Base-by-base conservation (phyloP, 2,797 vertebrate genomes). In the Percopsis omiscomaycus region DNA sequence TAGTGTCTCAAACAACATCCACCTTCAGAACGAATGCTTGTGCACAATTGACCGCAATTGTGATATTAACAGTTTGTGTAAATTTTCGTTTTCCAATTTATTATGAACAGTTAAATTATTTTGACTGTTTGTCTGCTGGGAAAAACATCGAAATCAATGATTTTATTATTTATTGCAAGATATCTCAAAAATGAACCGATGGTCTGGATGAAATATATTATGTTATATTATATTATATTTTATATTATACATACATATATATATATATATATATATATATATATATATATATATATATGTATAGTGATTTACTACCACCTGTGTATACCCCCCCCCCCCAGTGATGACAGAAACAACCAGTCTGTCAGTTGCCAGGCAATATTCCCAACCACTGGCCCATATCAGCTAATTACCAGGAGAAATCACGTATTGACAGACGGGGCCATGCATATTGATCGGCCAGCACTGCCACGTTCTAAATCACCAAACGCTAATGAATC, bases 401-500 rank as follows among this genome's bases (percentile, higher is more conserved):
- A 92, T 91, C 89, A 89, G 91, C 91, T 91, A 92, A 92, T 92
- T 91, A 91, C 88, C 82, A 86, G 83, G 84, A 88, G 89, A 91
- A 90, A 89, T 90, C 89, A 87, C 74, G 69, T 92, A 91, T 92
- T 92, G 89, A 90, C 89, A 92, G 87, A 88, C 86, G 86, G 89
- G 86, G 82, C 85, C 77, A 84, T 86, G 87, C 80, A 84, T 91
- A 92, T 92, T 88, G 91, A 93, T 91, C 71, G 74, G 71, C 79
- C 75, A 74, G 75, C 57, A 12, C 85, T 88, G 85, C 87, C 86
- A 91, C 85, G 80, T 87, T 90, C 84, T 90, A 89, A 89, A 90
- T 91, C 88, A 87, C 83, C 85, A 84, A 89, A 86, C 72, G 74
- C 89, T 90, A 91, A 91, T 90, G 86, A 92, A 90, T 91, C 78